Evolutionary conservation across 64 coral and sea anemone genomes (phyloP).

Genomic region (Montipora cactus): DNA sequence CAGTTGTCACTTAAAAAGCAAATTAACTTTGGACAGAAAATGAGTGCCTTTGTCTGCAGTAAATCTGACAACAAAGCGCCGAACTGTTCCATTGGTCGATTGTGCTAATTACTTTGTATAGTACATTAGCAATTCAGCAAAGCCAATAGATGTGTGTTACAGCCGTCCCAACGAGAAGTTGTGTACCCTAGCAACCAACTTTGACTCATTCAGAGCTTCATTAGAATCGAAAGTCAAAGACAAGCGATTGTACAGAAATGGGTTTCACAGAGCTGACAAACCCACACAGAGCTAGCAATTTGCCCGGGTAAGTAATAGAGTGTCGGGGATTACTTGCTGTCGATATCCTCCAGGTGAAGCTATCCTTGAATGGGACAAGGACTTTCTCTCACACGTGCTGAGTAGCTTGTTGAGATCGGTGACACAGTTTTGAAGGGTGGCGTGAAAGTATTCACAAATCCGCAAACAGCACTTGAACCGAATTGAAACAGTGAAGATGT

Average conservation of each 20-base stretch:
- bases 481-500: background rate
- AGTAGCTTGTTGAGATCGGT: background rate
- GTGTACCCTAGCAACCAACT: conserved; percentile 87
- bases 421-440: conserved; percentile 26
- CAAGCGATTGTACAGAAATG: conserved; percentile 45
- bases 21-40: conserved; percentile 13
- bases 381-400: background rate
- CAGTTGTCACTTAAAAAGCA: conserved; percentile 15
- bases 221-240: background rate
- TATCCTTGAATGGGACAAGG: background rate
- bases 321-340: background rate
- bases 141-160: background rate
- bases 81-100: conserved; percentile 21
- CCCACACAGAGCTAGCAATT: conserved; percentile 85
- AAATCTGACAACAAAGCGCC: background rate
- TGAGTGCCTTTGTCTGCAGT: conserved; percentile 62
- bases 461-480: background rate
- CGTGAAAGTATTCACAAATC: background rate
- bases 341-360: background rate
- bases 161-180: conserved; percentile 68
- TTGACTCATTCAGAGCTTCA: conserved; percentile 17
- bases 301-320: conserved; percentile 70
- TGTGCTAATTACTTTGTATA: conserved; percentile 25
- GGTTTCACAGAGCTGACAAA: conserved; percentile 88
- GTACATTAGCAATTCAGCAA: conserved; percentile 39